Conservation (phyloP, 2,888 invertebrate genomes). For the Rambutsinella grinnellia region DNA sequence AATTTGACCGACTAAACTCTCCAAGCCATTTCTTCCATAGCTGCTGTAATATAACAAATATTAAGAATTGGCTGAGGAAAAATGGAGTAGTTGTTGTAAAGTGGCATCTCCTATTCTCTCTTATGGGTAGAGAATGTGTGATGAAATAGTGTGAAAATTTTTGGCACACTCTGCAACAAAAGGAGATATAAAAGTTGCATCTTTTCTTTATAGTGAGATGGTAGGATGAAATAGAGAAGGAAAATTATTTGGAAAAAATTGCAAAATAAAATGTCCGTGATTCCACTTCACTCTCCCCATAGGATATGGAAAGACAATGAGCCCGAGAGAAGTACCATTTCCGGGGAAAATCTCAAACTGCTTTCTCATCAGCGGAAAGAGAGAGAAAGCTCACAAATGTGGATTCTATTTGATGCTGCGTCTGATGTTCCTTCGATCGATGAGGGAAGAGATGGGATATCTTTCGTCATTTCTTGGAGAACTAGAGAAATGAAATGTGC, state of each 20-base stretch:
- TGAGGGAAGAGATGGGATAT: conserved; percentile 77
- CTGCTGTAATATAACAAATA: no score
- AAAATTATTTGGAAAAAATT: conserved; percentile 48
- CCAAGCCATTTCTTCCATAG: no score
- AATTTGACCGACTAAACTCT: no score
- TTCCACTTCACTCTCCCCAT: conserved; percentile 34
- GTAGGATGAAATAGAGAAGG: no score
- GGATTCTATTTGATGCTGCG: conserved; percentile 88
- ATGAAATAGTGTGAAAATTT: no score
- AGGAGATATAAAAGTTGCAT: no score
- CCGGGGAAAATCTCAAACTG: conserved; percentile 54
- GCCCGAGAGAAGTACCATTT: conserved; percentile 52
- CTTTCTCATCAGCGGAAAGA: conserved; percentile 58
- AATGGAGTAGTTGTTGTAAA: no score
- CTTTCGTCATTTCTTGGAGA: neutral
- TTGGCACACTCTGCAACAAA: no score
- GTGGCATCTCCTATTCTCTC: no score
- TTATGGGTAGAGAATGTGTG: no score
- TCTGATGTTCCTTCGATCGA: conserved; percentile 85
- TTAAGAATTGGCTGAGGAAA: no score
- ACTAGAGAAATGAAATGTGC: neutral
- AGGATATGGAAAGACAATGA: conserved; percentile 58
- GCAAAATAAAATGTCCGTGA: conserved; percentile 30
- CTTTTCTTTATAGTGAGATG: no score
- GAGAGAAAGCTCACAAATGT: conserved; percentile 72